Base-by-base conservation (phyloP, 2,113 vertebrate genomes). In the Bos taurus region DNA sequence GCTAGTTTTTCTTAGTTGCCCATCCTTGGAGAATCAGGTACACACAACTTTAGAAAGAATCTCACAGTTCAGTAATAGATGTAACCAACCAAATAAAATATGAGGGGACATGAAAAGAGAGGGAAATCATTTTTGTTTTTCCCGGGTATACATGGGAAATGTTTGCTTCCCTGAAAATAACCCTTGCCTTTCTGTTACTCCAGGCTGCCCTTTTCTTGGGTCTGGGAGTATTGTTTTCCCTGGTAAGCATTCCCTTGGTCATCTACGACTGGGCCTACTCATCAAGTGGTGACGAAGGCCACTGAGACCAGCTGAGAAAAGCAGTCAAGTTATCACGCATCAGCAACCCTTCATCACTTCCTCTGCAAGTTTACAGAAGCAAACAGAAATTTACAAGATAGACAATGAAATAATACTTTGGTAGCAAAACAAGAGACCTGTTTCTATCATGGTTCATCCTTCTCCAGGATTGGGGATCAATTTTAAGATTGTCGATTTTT, bases 171-270 rank as follows among this genome's bases (percentile, higher is more conserved):
- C 59, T 77, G 93, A 67, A 98, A 98, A 89, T 98, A 96, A 97
- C 95, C 28, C 6, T 0, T 90, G 74, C 88, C 67, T 97, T 95
- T 54, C 77, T 98, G 81, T 98, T 95, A 15, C 97, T 99, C 30
- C 91, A 99, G 99, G 99, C 98, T 71, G 98, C 98, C 95, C 98
- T 99, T 78, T 99, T 99, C 98, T 94, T 99, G 96, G 97, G 94
- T 0, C 97, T 99, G 87, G 99, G 99, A 43, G 52, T 99, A 84
- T 74, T 99, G 95, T 99, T 99, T 97, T 99, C 99, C 36, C 60
- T 99, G 96, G 97, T 99, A 87, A 99, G 99, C 98, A 99, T 99
- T 95, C 99, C 99, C 2, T 96, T 99, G 98, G 99, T 99, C 92
- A 99, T 99, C 98, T 99, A 99, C 46, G 99, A 99, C 97, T 99